Evolutionary conservation across 2,888 invertebrate genomes (phyloP), one percentile per base, ranked within the genome.

Genomic region (Hypena proboscidalis): DNA sequence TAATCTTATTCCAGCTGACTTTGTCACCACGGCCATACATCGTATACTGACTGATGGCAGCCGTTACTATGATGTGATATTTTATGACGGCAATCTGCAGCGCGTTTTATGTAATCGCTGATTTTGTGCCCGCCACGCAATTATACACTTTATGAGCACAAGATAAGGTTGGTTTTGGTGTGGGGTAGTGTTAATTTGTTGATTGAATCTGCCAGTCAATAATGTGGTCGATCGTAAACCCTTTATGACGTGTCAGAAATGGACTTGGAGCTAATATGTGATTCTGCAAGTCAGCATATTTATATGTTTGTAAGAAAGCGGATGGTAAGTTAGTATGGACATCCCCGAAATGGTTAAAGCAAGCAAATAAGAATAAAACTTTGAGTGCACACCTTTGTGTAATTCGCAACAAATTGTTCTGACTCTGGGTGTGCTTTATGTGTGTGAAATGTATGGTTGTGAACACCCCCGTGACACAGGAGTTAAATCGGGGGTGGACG

Each of bases 21-120:
- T 13, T 22, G 32, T 5, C 4, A 10, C 59, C 23, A 10, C 60
- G 61, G 65, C 70, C 66, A 55, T 27, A 66, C 60, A 10, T 11
- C 26, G 39, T 43, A 50, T 64, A 2, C 19, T 62, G 70, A 67
- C 67, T 69, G 71, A 77, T 77, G 67, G 62, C 65, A 53, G 52
- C 61, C 73, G 77, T 80, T 74, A 78, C 76, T 65, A 62, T 69
- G 74, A 78, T 73, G 77, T 74, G 73, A 69, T 74, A 71, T 69
- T 81, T 80, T 79, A 82, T 73, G 81, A 73, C 58, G 39, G 58
- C 77, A 76, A 79, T 81, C 77, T 77, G 72, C 64, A 68, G 63
- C 56, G 53, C 57, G 57, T 65, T 41, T 67, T 65, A 52, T 65
- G 67, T 77, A 73, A 80, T 75, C 74, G 61, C 65, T 70, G 62